Conservation (phyloP, 2,888 invertebrate genomes). For the Eurytoma adleriae region DNA sequence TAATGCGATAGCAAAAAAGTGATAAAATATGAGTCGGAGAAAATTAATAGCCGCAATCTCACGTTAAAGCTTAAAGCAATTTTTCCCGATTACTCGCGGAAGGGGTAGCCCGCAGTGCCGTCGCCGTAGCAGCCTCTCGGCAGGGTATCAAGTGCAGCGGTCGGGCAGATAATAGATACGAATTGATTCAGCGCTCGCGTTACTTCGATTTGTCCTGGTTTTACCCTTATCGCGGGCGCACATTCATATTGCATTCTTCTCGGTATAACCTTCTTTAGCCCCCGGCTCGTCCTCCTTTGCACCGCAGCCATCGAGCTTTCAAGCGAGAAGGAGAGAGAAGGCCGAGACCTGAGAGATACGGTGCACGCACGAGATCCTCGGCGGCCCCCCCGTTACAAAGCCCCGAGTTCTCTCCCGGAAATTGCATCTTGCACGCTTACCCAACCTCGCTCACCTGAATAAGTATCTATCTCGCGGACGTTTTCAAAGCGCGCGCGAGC, state of each 20-base stretch:
- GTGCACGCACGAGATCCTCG: conserved; percentile 51
- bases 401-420: conserved; percentile 55
- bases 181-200: conserved; percentile 65
- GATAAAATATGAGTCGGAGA: conserved; percentile 11
- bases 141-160: no score
- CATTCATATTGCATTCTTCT: conserved; percentile 52
- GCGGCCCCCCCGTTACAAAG: conserved; percentile 26
- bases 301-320: no score
- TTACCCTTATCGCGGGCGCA: conserved; percentile 56
- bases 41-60: conserved; percentile 6
- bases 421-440: conserved; percentile 59
- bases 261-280: neutral
- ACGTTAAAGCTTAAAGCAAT: conserved; percentile 60
- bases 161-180: conserved; percentile 67
- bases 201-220: conserved; percentile 60
- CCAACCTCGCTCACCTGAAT: conserved; percentile 38
- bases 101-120: neutral
- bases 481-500: conserved; percentile 26
- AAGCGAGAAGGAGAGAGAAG: neutral
- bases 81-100: conserved; percentile 65
- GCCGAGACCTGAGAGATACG: conserved; percentile 45
- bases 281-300: no score
- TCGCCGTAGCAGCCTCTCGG: no score
- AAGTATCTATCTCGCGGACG: conserved; percentile 35
- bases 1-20: neutral